Percentiles rank a stretch among this genome's conserved stretches.
Conservation (phyloP, 1,140 invertebrate genomes). For the Drosophila aff. region DNA sequence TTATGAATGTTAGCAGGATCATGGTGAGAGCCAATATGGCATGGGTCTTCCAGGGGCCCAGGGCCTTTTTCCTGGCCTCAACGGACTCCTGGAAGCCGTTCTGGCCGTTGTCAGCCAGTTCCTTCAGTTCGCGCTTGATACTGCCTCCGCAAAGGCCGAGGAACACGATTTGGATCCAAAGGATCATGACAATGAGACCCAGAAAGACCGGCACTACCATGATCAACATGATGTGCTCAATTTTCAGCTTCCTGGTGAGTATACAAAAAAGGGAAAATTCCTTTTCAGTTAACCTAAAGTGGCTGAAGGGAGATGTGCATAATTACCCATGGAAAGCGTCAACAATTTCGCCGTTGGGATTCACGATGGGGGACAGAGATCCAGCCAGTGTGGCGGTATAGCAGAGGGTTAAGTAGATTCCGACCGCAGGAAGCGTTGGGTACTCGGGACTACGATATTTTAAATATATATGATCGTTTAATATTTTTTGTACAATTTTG, state of each 20-base stretch:
- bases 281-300: not conserved
- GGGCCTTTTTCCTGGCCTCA: not conserved
- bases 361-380: slow-evolving; percentile 48
- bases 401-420: slow-evolving; percentile 53
- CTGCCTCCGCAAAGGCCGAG: slow-evolving; percentile 38
- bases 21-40: not conserved
- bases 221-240: not conserved
- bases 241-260: not conserved
- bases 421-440: slow-evolving; percentile 44
- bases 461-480: not conserved
- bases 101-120: not conserved
- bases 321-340: slow-evolving; percentile 17
- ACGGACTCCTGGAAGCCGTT: slow-evolving; percentile 1
- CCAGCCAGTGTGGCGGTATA: slow-evolving; percentile 41
- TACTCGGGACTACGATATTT: slow-evolving; percentile 27
- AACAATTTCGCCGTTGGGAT: slow-evolving; percentile 34
- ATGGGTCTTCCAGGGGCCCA: slow-evolving; percentile 41
- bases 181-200: not conserved
- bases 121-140: not conserved
- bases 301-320: not conserved
- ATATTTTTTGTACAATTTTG: not conserved
- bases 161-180: slow-evolving; percentile 60
- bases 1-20: not conserved
- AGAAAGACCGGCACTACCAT: slow-evolving; percentile 13
- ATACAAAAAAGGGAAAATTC: not conserved